phyloP scores from a whole-genome alignment of 1,140 invertebrate species.

The Pararge aegeria region DNA sequence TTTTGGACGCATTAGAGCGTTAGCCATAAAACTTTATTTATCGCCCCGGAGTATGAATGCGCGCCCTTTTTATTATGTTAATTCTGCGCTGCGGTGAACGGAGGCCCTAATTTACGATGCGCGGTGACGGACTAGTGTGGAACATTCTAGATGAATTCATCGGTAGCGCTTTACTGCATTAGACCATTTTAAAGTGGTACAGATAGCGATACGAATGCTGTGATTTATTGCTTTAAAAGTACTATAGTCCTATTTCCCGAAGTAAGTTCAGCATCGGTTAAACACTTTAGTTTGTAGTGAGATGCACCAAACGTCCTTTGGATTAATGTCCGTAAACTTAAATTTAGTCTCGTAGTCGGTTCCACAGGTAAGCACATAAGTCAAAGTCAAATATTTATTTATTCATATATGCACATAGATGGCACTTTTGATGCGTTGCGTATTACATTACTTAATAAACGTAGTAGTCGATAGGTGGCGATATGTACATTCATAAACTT shows the following conservation, averaged over 20 bases:
- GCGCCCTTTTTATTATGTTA: slow-evolving; percentile 66
- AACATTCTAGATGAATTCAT: slow-evolving; percentile 26
- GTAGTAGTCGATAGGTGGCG: no score
- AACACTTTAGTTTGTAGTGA: not conserved
- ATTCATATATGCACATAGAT: no score
- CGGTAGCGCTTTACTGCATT: slow-evolving; percentile 18
- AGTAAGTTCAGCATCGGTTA: no score
- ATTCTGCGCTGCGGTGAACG: slow-evolving; percentile 37
- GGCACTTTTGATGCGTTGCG: no score
- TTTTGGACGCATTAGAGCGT: slow-evolving; percentile 53
- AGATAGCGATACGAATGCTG: not conserved
- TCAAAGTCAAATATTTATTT: no score
- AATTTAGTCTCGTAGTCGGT: no score
- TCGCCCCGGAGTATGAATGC: slow-evolving; percentile 48
- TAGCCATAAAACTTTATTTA: slow-evolving; percentile 69
- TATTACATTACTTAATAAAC: no score
- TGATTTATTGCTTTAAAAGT: slow-evolving; percentile 7
- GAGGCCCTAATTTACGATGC: slow-evolving; percentile 47
- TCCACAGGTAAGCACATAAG: no score
- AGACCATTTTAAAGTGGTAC: slow-evolving; percentile 15
- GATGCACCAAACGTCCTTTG: no score
- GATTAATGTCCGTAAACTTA: no score
- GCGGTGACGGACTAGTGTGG: slow-evolving; percentile 30
- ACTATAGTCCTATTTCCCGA: not conserved
- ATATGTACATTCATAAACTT: no score